phyloP scores from a whole-genome alignment of 2,797 vertebrate genomes.

The Aldrovandia affinis region DNA sequence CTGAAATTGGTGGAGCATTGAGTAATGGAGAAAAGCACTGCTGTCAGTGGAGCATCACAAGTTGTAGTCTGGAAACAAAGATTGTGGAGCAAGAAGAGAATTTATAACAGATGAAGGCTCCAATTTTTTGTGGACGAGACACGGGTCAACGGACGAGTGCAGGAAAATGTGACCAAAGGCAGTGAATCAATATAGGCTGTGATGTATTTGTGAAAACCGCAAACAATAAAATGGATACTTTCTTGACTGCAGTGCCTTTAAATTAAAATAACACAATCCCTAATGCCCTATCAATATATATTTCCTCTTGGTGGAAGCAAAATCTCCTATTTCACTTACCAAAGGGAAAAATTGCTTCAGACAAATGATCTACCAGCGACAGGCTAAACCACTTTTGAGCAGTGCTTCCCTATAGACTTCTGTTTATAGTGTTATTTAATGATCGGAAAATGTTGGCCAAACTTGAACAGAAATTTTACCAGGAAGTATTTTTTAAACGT shows the following conservation, averaged over 20 bases:
- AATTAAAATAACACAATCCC: constrained; percentile 26
- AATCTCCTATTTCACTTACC: constrained; percentile 20
- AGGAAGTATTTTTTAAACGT: background rate
- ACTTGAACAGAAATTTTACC: background rate
- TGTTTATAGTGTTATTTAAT: constrained; percentile 14
- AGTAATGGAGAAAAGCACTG: background rate
- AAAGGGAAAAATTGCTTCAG: constrained; percentile 15
- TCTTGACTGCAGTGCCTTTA: background rate
- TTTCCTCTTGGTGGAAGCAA: constrained; percentile 17
- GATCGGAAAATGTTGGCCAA: constrained; percentile 21
- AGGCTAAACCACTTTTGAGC: constrained; percentile 1
- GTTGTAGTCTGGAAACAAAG: background rate
- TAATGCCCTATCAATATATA: constrained; percentile 23
- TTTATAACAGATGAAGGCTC: background rate
- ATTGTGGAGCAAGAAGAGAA: too few relatives aligned
- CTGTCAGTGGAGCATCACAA: background rate
- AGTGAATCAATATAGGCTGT: background rate
- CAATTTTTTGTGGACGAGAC: background rate
- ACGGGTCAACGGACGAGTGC: background rate
- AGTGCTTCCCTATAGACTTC: background rate
- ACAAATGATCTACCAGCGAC: constrained; percentile 12
- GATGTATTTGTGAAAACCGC: background rate
- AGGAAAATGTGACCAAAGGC: background rate
- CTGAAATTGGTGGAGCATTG: background rate
- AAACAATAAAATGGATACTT: background rate